These are phyloP conservation scores for Syrista parreyssii DNA, from an alignment of 2,888 invertebrate species.

Conservation along the genomic window DNA sequence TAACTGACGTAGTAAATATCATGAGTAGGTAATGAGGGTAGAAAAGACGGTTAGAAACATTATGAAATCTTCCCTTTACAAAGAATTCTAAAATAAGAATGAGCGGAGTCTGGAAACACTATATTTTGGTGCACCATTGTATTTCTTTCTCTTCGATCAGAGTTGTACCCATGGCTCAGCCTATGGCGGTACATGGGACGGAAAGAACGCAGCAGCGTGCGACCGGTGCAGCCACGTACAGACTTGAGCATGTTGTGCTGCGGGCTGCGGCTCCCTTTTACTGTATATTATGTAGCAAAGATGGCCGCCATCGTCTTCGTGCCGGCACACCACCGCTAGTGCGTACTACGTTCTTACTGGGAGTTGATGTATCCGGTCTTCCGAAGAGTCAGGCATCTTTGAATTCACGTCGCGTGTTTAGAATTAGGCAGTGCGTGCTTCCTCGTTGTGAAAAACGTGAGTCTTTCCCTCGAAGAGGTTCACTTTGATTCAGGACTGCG, in stretches of 20 bases:
- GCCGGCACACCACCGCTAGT: conserved; percentile 1
- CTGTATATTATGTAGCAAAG: not conserved
- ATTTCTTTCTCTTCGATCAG: not conserved
- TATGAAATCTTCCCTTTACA: too few species aligned
- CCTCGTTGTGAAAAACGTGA: not conserved
- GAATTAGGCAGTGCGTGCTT: not conserved
- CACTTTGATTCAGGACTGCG: not conserved
- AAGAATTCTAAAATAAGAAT: too few species aligned
- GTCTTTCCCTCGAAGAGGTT: not conserved
- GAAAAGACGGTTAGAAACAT: too few species aligned
- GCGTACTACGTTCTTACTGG: not conserved
- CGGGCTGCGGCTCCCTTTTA: not conserved
- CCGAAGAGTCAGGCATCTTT: not conserved
- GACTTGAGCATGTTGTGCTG: not conserved
- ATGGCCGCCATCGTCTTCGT: not conserved
- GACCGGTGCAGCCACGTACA: not conserved
- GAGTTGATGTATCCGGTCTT: not conserved
- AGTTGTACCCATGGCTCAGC: not conserved
- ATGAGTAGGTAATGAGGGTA: too few species aligned
- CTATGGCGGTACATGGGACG: not conserved
- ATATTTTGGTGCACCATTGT: too few species aligned
- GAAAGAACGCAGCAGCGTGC: not conserved
- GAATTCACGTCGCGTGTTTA: not conserved
- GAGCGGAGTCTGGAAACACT: too few species aligned
- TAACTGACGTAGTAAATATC: too few species aligned